Evolutionary conservation across 2,888 invertebrate genomes (phyloP), one percentile per base, ranked within the genome.

Genomic region (Eumacrocentrus americanus): DNA sequence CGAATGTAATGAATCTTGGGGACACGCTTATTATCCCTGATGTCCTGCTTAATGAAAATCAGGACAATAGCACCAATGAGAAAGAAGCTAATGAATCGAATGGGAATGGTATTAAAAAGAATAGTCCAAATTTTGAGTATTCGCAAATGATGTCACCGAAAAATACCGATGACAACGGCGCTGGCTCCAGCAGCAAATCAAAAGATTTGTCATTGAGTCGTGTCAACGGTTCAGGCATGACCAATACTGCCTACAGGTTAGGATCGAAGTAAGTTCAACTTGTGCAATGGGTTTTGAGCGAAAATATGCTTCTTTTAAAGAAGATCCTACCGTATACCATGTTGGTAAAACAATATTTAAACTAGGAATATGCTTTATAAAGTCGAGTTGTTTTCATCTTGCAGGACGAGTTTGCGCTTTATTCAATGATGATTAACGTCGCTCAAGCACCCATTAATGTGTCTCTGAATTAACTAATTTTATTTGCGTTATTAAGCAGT

Each of bases 211-310:
- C 77, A 25, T 68, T 80, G 60, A 79, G 78, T 72, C 70, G 79
- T 37, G 67, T 80, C 60, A 75, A 69, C 71, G 14, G 73, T 7
- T 65, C 67, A 29, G 70, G 65, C 46, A 60, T 68, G 18, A 14
- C 68, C 55, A 75, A 76, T 22, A 25, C 69, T 61, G 48, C 70
- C 66, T 77, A 71, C 76, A 80, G 79, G 73, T 77, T 79, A 74
- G 79, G 70, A 71, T 67, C 73, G 57, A 70, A 63, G 79, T 79
- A 79, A 80, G 78, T 80, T 72, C 23, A 67, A 66, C 44, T 62
- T 56, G 70, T 66, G 70, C 63, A 67, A 71, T 68, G 69, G 48
- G 46, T 62, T 51, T 61, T 53, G 38, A 60, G 46, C 25, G 12
- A 22, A n/a, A 23, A 1, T n/a, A 12, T 23, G 11, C 7, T 20